phyloP scores from a whole-genome alignment of 2,797 vertebrate species.

The Eupleurogrammus muticus region DNA sequence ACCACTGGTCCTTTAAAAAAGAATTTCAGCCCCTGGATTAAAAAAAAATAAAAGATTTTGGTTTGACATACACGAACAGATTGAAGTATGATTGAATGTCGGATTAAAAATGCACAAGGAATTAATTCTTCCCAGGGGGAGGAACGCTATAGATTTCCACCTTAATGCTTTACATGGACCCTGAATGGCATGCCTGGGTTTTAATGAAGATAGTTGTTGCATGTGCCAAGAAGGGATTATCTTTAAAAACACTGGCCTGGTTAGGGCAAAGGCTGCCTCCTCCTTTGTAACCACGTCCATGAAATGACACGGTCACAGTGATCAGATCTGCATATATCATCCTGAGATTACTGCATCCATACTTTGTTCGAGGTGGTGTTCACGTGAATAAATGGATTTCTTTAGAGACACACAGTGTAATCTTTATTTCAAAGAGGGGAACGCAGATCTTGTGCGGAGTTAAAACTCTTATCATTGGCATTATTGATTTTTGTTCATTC shows the following conservation, averaged over 20 bases:
- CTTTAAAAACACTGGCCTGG: constrained; percentile 65
- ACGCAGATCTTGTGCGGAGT: constrained; percentile 38
- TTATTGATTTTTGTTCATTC: constrained; percentile 37
- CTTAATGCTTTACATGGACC: constrained; percentile 43
- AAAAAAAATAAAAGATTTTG: constrained; percentile 54
- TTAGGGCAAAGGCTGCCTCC: constrained; percentile 37
- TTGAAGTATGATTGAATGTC: constrained; percentile 57
- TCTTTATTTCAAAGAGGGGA: constrained; percentile 33
- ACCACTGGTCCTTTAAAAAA: not conserved
- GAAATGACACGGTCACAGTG: constrained; percentile 47
- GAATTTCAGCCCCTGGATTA: constrained; percentile 45
- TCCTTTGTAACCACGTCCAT: constrained; percentile 45
- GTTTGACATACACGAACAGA: constrained; percentile 66
- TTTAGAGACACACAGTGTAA: constrained; percentile 36
- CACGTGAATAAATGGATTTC: constrained; percentile 48
- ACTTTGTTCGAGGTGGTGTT: constrained; percentile 41
- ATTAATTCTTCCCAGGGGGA: constrained; percentile 64
- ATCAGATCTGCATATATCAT: constrained; percentile 64
- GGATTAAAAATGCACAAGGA: constrained; percentile 65
- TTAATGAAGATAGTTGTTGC: constrained; percentile 68
- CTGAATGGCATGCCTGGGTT: constrained; percentile 55
- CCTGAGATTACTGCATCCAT: constrained; percentile 32
- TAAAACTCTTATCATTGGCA: constrained; percentile 49
- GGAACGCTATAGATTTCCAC: constrained; percentile 61
- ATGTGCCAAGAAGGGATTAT: constrained; percentile 70